These are phyloP conservation scores for Lerema accius DNA, from an alignment of 1,140 invertebrate genomes.

Conservation along the genomic window DNA sequence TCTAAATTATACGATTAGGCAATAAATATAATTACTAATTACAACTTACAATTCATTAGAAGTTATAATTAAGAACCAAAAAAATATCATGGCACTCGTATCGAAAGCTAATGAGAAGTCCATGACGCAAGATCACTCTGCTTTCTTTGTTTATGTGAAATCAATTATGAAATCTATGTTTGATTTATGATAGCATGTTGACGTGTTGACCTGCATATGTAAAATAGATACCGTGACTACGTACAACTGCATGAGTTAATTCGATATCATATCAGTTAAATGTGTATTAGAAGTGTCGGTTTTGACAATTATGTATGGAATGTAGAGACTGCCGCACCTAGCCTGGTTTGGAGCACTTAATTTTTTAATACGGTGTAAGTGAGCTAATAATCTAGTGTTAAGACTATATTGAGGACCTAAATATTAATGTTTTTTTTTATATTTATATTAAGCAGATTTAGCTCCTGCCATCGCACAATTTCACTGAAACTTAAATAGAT, in stretches of 20 bases:
- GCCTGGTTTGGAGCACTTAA: not conserved
- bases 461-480: too few species aligned
- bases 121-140: slow-evolving; percentile 16
- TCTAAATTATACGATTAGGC: not conserved
- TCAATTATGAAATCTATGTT: slow-evolving; percentile 9
- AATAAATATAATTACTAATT: not conserved
- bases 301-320: not conserved
- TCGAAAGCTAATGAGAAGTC: slow-evolving; percentile 18
- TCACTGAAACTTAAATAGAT: too few species aligned
- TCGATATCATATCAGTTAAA: not conserved
- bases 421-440: too few species aligned
- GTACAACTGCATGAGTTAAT: not conserved
- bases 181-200: slow-evolving; percentile 8
- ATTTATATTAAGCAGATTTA: too few species aligned
- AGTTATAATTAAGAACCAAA: not conserved
- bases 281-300: not conserved
- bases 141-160: slow-evolving; percentile 16
- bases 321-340: not conserved
- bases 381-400: too few species aligned
- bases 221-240: slow-evolving; percentile 8
- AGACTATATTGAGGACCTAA: too few species aligned
- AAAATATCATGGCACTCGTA: slow-evolving; percentile 4
- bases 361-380: not conserved
- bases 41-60: not conserved
- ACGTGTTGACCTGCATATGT: slow-evolving; percentile 2